Percentiles rank a stretch among this genome's conserved stretches.
Conservation (phyloP, 2,113 vertebrate genomes). For the Oncorhynchus gorbuscha region DNA sequence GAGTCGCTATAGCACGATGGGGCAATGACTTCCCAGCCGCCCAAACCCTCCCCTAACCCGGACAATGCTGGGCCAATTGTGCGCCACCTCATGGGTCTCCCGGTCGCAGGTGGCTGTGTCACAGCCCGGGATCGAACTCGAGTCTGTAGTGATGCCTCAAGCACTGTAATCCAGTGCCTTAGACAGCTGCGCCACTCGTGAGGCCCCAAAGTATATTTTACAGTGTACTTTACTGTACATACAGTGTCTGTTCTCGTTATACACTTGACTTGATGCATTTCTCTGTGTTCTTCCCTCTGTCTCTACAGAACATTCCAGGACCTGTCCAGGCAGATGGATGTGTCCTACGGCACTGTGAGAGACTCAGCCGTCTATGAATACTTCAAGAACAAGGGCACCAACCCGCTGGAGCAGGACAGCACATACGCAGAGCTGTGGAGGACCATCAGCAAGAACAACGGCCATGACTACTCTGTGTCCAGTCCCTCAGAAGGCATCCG, state of each 20-base stretch:
- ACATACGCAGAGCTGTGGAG: constrained; percentile 95
- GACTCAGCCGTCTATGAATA: constrained; percentile 97
- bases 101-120: no score
- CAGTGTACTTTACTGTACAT: not conserved
- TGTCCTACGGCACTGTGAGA: constrained; percentile 91
- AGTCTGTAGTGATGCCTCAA: no score
- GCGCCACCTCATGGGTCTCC: no score
- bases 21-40: no score
- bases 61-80: no score
- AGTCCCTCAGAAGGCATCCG: constrained; percentile 92
- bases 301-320: constrained; percentile 91
- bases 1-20: no score
- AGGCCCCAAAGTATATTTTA: not conserved
- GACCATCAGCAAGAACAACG: constrained; percentile 90
- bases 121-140: no score
- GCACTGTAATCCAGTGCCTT: not conserved
- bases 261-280: not conserved
- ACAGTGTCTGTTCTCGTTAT: not conserved
- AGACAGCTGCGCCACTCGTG: no score
- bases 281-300: not conserved
- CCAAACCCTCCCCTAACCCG: no score
- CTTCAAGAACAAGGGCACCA: constrained; percentile 94
- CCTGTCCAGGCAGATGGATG: constrained; percentile 89
- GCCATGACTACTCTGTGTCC: constrained; percentile 87
- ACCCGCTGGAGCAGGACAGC: constrained; percentile 94